Evolutionary conservation across 2,888 invertebrate species (phyloP), one percentile per base, ranked within the genome.

Genomic region (Sialis lutaria): DNA sequence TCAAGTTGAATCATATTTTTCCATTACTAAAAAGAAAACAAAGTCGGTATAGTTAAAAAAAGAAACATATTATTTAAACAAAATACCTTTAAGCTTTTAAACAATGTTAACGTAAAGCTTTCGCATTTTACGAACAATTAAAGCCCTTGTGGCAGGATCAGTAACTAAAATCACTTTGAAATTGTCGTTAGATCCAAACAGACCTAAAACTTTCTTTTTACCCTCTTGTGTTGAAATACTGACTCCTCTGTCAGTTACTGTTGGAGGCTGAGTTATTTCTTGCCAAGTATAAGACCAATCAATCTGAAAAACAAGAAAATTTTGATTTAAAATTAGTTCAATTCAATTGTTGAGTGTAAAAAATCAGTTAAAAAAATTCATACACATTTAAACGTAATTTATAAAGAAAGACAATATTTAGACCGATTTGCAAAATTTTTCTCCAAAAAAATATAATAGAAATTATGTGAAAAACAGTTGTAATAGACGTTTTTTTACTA

Each of bases 271-370:
- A 42, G 74, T 74, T 9, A 90, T 68, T 56, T 89, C 88, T 48
- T 72, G 68, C 85, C 87, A 91, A 0, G 80, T 76, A 57, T 80
- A 79, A 0, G 76, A 64, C 85, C 87, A 88, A 47, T 82, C 78
- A 53, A 81, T 74, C 82, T 82, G 60, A 47, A 58, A 57, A 48
- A 39, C 9, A 2, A 33, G 22, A 22, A 2, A 22, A 22, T 22
- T 22, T 22, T 22, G 22, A 22, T 22, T 22, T 22, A 2, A 22
- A 22, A 22, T 22, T 22, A 22, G 2, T 22, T 22, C 2, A 22
- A 22, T 22, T 22, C 2, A 22, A 22, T 22, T 22, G 2, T 22
- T 22, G 22, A 22, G 22, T 22, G 22, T 22, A 4, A 22, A 22
- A 22, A 22, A 22, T 22, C 22, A 22, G 22, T 22, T 22, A 22